Conservation (phyloP, 2,888 invertebrate genomes). For the Aphodius granarius region DNA sequence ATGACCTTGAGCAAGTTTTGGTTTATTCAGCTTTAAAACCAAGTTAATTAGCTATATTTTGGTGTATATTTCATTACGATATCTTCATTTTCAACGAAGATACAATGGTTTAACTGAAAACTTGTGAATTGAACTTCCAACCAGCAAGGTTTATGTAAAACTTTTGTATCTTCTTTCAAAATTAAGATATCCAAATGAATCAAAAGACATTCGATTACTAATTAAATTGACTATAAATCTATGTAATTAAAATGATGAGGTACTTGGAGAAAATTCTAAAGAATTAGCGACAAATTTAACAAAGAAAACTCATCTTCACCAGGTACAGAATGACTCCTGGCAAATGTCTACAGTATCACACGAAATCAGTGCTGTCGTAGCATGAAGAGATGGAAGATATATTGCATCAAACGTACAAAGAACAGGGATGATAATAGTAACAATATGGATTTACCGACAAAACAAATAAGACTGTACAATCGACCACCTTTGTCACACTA, state of each 20-base stretch:
- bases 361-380: constrained; percentile 32
- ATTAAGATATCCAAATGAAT: too few species aligned
- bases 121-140: too few species aligned
- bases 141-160: too few species aligned
- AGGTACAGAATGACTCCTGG: constrained; percentile 12
- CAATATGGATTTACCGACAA: constrained; percentile 38
- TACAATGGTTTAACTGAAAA: too few species aligned
- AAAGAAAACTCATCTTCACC: not conserved
- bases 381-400: constrained; percentile 54
- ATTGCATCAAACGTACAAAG: constrained; percentile 53
- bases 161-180: too few species aligned
- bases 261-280: not conserved
- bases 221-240: too few species aligned
- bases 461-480: constrained; percentile 38
- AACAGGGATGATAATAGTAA: constrained; percentile 44
- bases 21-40: too few species aligned
- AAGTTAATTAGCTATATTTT: too few species aligned
- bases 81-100: too few species aligned
- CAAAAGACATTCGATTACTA: too few species aligned
- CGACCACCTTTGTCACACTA: constrained; percentile 1
- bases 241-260: not conserved
- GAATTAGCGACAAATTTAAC: not conserved
- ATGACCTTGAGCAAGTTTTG: too few species aligned
- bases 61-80: too few species aligned
- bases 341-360: constrained; percentile 26